Evolutionary conservation across 2,113 vertebrate genomes (phyloP), one percentile per base, ranked within the genome.

Genomic region (Xenopus laevis): DNA sequence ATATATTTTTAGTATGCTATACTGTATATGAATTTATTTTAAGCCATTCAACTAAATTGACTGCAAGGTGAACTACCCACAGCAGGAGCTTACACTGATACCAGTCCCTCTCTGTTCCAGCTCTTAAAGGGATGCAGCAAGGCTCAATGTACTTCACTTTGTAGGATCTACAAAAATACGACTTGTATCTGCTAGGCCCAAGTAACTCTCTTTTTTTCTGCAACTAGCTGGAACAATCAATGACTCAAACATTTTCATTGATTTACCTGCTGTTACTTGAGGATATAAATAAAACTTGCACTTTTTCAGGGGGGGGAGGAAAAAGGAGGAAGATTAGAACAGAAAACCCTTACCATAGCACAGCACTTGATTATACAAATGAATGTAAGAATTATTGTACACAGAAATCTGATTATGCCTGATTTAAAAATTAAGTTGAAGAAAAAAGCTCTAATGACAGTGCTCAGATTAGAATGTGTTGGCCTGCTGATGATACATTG

Each of bases 361-460:
- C 53, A 55, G 17, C 53, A 55, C 53, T 55, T 55, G 53, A 55
- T 55, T 55, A 55, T 16, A 55, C 53, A 18, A 55, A 55, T 55
- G 53, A 55, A 55, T 17, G 7, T 18, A 55, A 16, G 8, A 55
- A 55, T 55, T 55, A 55, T 55, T 55, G 18, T 55, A n/a, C 53
- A 55, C 17, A n/a, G 53, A 55, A 55, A 55, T 55, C 17, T 55
- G 53, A 55, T 55, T 55, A 55, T n/a, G 13, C 15, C 53, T 55
- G 53, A 55, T 55, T 55, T 50, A 50, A 50, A 55, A 55, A 55
- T 55, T 55, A 55, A 17, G 53, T 55, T 18, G 12, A 55, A 55
- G 53, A 55, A 40, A 40, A 40, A 55, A n/a, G 17, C 17, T 1
- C 17, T 55, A 55, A 55, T 55, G 53, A 16, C 53, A 55, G 53